Percentiles rank a stretch among this genome's conserved stretches.
phyloP scores from a whole-genome alignment of 2,888 invertebrate genomes.

The Stramonita haemastoma region DNA sequence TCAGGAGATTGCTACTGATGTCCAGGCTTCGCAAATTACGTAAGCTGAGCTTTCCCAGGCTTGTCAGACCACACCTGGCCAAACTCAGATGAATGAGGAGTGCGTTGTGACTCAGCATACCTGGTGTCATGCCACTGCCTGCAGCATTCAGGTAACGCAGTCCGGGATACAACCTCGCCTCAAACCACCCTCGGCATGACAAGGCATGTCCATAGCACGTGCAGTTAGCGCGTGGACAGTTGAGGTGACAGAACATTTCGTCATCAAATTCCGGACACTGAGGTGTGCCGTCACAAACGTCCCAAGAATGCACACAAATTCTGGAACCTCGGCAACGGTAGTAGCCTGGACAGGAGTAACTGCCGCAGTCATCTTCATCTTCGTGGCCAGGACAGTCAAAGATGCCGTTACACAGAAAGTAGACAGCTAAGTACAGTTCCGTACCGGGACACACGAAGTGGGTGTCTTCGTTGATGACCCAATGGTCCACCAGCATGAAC shows the following conservation, averaged over 20 bases:
- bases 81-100: too few relatives aligned
- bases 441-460: neutral
- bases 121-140: too few relatives aligned
- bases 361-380: neutral
- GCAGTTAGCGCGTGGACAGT: neutral
- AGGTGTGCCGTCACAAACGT: neutral
- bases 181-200: neutral
- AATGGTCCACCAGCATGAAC: neutral
- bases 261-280: constrained; percentile 12
- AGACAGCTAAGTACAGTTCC: neutral
- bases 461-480: neutral
- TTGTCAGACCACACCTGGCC: neutral
- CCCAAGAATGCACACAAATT: neutral
- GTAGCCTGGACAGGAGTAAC: neutral
- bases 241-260: neutral
- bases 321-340: constrained; percentile 6
- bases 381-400: neutral
- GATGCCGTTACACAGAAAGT: neutral
- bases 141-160: too few relatives aligned
- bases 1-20: neutral
- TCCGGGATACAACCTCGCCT: neutral
- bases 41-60: neutral
- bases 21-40: neutral
- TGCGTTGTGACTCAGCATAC: too few relatives aligned
- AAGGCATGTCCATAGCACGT: constrained; percentile 20